Base-by-base conservation (phyloP, 2,888 invertebrate species). In the Selenia dentaria region DNA sequence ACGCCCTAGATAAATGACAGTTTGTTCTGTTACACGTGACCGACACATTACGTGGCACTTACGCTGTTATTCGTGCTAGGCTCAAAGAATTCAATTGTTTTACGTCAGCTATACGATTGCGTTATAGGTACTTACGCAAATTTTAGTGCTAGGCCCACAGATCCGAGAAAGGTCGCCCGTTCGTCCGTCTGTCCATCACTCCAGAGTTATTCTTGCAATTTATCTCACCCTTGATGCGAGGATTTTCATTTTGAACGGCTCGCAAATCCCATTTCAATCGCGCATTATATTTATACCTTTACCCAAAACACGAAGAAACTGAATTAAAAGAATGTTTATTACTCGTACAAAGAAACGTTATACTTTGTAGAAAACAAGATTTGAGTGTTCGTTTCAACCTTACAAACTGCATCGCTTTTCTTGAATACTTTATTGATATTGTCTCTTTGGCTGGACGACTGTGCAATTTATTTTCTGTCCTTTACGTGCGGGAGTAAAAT, bases 191-290 rank as follows among this genome's bases (percentile, higher is more conserved):
- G 25, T 25, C 62, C 54, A 57, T 63, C 58, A 53, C 57, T 57
- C 26, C 47, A 58, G 63, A 66, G 61, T 67, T 68, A 69, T 73
- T 67, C 60, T 51, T 44, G 54, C 68, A 69, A 74, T 77, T 71
- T 74, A 69, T 77, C 62, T 72, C 62, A 34, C 50, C 39, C 56
- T 36, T 54, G 67, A 66, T 65, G 56, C 52, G 49, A 60, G 60
- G 61, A 62, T 62, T 70, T 65, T 62, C 57, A 63, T 67, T 70
- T 64, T 54, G 63, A 68, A 72, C 62, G 64, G 46, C 20, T 62
- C 62, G 62, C 59, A 62, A 61, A 70, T 71, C 64, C 61, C 55
- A 65, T 68, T 63, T 60, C 43, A 37, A 51, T 55, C 39, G 39
- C 34, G 33, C 27, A 39, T 46, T 41, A 59, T 66, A 59, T 68